Evolutionary conservation across 2,888 invertebrate genomes (phyloP).

Genomic region (Boloria euphrosyne): DNA sequence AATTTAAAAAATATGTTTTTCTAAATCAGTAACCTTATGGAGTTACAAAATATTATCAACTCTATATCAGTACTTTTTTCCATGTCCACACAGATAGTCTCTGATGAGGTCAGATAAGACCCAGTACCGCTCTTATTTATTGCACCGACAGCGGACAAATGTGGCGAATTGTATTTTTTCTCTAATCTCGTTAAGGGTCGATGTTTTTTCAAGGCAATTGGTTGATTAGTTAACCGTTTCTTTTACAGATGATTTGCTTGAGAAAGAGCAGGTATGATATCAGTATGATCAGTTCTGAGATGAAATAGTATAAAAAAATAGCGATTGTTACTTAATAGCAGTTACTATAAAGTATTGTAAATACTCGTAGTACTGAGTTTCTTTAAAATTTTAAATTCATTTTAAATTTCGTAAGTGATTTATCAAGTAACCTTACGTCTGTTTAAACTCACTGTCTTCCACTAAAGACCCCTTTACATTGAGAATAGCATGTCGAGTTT

Average conservation of each 20-base stretch:
- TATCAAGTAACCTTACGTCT: too few relatives aligned
- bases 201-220: constrained; percentile 41
- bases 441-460: too few relatives aligned
- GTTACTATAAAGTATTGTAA: too few relatives aligned
- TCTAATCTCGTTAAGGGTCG: constrained; percentile 60
- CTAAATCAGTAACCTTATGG: too few relatives aligned
- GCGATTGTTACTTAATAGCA: too few relatives aligned
- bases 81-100: constrained; percentile 68
- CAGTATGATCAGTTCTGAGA: too few relatives aligned
- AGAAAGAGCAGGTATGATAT: neutral
- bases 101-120: constrained; percentile 75
- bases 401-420: too few relatives aligned
- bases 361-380: too few relatives aligned
- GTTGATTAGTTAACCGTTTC: neutral
- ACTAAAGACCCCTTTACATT: too few relatives aligned
- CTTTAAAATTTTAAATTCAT: too few relatives aligned
- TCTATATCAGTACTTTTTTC: constrained; percentile 47
- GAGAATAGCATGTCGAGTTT: too few relatives aligned
- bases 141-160: constrained; percentile 75
- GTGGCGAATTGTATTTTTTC: constrained; percentile 67
- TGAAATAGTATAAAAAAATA: neutral
- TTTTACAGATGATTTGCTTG: neutral
- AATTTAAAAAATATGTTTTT: too few relatives aligned
- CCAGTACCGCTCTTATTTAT: constrained; percentile 79
- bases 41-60: constrained; percentile 46